A percentile compares a stretch with the other conserved stretches of the same genome.
Evolutionary conservation across 2,888 invertebrate genomes (phyloP).

Genomic region (Sericinus montela): DNA sequence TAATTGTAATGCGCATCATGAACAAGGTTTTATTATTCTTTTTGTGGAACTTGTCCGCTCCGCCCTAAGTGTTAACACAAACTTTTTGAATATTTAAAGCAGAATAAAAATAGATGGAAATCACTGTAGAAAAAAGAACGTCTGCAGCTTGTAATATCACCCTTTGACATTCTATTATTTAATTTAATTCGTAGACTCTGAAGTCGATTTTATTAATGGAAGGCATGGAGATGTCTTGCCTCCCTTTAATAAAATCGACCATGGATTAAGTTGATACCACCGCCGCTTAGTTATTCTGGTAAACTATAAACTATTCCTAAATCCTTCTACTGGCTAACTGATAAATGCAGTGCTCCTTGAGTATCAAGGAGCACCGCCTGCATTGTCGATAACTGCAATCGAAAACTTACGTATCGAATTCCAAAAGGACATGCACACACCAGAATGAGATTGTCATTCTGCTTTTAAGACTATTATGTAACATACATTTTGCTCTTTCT

Average conservation of each 20-base stretch:
- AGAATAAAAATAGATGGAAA: neutral
- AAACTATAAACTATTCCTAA: slow-evolving; percentile 3
- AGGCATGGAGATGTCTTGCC: neutral
- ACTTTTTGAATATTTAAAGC: slow-evolving; percentile 8
- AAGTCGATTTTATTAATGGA: neutral
- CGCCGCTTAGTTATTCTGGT: slow-evolving; percentile 10
- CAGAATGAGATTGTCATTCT: no score
- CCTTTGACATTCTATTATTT: slow-evolving; percentile 3
- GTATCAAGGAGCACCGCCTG: no score
- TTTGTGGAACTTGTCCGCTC: neutral
- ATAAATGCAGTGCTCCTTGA: no score
- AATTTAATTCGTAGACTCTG: slow-evolving; percentile 5
- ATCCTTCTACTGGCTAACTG: no score
- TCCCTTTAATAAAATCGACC: no score
- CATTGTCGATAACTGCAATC: no score
- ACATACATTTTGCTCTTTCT: no score
- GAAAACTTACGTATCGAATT: no score
- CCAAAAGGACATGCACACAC: no score
- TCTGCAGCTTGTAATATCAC: neutral
- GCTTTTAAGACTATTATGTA: no score
- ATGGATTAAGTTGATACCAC: neutral
- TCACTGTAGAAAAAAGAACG: neutral
- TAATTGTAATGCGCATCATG: slow-evolving; percentile 9
- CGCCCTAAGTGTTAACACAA: slow-evolving; percentile 3
- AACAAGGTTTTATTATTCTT: slow-evolving; percentile 7